phyloP scores from a whole-genome alignment of 2,888 invertebrate genomes.

The Phasia obesa region DNA sequence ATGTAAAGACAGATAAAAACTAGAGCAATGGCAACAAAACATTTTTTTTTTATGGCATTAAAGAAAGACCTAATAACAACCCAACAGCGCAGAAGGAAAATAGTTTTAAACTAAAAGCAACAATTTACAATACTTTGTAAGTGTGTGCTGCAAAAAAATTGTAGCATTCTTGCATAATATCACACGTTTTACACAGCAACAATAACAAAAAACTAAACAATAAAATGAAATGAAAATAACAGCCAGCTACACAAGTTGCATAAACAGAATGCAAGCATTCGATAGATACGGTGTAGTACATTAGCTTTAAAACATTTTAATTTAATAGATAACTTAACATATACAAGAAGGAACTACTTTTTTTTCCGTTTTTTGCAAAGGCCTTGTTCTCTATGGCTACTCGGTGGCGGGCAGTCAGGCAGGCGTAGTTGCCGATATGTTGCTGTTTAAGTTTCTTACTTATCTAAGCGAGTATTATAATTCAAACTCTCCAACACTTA shows the following conservation, averaged over 20 bases:
- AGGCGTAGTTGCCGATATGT: conserved; percentile 10
- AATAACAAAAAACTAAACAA: neutral
- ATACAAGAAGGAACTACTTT: neutral
- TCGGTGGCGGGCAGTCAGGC: conserved; percentile 12
- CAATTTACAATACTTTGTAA: conserved; percentile 28
- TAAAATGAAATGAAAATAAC: conserved; percentile 14
- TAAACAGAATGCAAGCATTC: conserved; percentile 25
- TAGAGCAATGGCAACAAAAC: conserved; percentile 40
- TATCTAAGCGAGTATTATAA: conserved; percentile 35
- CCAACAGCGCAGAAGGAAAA: conserved; percentile 25
- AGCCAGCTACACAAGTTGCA: conserved; percentile 31
- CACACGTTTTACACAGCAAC: conserved; percentile 64
- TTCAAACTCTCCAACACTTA: conserved; percentile 25
- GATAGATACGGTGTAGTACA: conserved; percentile 24
- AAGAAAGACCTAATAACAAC: conserved; percentile 28
- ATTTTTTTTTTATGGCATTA: neutral
- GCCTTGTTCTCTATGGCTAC: neutral
- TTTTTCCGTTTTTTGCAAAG: neutral
- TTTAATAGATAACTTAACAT: conserved; percentile 66
- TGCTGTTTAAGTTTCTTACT: conserved; percentile 22
- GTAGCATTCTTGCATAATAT: conserved; percentile 74
- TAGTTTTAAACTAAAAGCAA: conserved; percentile 10
- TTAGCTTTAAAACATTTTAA: conserved; percentile 66
- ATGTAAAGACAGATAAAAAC: conserved; percentile 37
- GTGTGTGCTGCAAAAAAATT: conserved; percentile 69